phyloP scores from a whole-genome alignment of 2,888 invertebrate species.

The Drosophila nigricruria region DNA sequence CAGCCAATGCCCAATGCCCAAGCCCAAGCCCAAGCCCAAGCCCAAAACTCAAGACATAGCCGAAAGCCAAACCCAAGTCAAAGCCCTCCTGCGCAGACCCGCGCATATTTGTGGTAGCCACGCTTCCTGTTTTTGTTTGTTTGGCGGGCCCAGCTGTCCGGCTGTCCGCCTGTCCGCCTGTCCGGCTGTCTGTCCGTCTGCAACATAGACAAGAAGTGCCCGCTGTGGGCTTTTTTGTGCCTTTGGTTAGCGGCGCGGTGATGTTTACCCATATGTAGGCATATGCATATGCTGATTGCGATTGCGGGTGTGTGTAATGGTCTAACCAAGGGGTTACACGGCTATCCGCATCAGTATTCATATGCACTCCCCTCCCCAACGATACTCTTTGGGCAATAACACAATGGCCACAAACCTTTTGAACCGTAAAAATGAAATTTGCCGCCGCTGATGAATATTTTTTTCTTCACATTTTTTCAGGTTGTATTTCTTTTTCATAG shows the following conservation, averaged over 20 bases:
- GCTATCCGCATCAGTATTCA: slow-evolving; percentile 40
- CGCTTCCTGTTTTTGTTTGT: slow-evolving; percentile 81
- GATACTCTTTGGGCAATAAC: slow-evolving; percentile 39
- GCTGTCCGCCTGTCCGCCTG: slow-evolving; percentile 9
- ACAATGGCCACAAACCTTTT: slow-evolving; percentile 61
- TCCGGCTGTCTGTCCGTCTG: slow-evolving; percentile 22
- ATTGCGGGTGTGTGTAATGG: slow-evolving; percentile 54
- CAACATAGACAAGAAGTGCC: slow-evolving; percentile 77
- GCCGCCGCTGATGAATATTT: slow-evolving; percentile 34
- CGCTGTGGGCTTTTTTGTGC: slow-evolving; percentile 62
- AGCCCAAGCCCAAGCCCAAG: slow-evolving; percentile 34
- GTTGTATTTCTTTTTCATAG: background rate
- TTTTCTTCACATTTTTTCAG: too few relatives aligned
- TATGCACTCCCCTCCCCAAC: slow-evolving; percentile 8
- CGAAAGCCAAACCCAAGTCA: slow-evolving; percentile 40
- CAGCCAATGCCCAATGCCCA: slow-evolving; percentile 59
- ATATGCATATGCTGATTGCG: slow-evolving; percentile 81
- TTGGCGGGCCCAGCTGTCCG: slow-evolving; percentile 48
- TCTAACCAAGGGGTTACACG: slow-evolving; percentile 17
- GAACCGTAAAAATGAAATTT: slow-evolving; percentile 70
- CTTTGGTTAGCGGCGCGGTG: slow-evolving; percentile 78
- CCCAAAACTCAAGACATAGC: slow-evolving; percentile 28
- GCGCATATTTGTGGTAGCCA: slow-evolving; percentile 81
- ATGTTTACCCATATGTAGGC: slow-evolving; percentile 82
- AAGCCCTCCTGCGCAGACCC: slow-evolving; percentile 55